A percentile compares a stretch with the other conserved stretches of the same genome.
phyloP scores from a whole-genome alignment of 2,113 vertebrate species.

The Empidonax traillii region DNA sequence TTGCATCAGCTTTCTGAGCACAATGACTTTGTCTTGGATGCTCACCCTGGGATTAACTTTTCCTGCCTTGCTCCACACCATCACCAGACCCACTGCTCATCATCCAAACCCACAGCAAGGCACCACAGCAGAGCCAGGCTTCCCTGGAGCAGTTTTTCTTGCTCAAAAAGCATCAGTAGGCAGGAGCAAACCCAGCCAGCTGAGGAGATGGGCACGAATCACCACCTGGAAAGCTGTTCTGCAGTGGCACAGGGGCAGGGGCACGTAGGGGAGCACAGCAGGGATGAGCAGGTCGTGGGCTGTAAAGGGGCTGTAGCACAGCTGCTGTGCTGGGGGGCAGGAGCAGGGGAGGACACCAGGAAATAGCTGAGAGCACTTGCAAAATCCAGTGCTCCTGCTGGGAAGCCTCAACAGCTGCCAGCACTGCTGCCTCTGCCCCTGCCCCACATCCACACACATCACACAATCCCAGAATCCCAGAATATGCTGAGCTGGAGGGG shows the following conservation, averaged over 20 bases:
- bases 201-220: not conserved
- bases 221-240: not conserved
- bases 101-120: not conserved
- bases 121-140: not conserved
- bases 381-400: not conserved
- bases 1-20: not conserved
- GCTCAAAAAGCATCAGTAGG: not conserved
- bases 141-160: not conserved
- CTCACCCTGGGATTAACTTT: not conserved
- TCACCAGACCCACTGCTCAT: rapidly evolving
- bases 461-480: not conserved
- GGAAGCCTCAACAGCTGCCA: not conserved
- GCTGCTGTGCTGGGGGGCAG: not conserved
- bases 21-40: rapidly evolving
- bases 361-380: not conserved
- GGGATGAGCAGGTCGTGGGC: not conserved
- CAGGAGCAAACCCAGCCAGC: not conserved
- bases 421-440: not conserved
- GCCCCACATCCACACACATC: not conserved
- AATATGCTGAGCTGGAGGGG: not conserved
- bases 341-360: not conserved
- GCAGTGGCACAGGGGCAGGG: not conserved
- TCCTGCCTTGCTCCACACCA: not conserved
- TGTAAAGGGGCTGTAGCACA: not conserved
- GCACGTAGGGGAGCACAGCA: not conserved